Base-by-base conservation (phyloP, 2,113 vertebrate genomes). In the Terrapene triunguis region DNA sequence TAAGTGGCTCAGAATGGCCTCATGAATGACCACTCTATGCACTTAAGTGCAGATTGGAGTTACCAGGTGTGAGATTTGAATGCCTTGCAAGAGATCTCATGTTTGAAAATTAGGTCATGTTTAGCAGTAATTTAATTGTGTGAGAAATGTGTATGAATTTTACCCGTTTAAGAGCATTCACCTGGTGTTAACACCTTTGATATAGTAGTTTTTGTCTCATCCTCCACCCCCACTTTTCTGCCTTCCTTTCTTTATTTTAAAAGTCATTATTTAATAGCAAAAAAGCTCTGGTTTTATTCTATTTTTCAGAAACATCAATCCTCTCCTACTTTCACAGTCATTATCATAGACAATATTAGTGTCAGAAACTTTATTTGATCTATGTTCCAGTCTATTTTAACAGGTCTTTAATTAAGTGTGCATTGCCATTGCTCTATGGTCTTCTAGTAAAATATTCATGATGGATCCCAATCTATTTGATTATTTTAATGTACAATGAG, bases 31-130 rank as follows among this genome's bases (percentile, higher is more conserved):
- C 10, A 62, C 35, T 24, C 3, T 19, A 32, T 4, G 27, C 0
- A 42, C 80, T 84, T 76, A 79, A 72, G 59, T 24, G 13, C 44
- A 12, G 21, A 59, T 69, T 8, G 47, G 1, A 5, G 74, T 82
- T 92, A 80, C 53, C 38, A n/a, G 84, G 24, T 10, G 5, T 69
- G 10, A 10, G 4, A 82, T 89, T 88, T 89, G 25, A 57, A 11
- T 79, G 0, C n/a, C 8, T 35, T 74, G 0, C 7, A 81, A 65
- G 2, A 87, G 27, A 81, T 11, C 19, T 80, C 0, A 1, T 88
- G 2, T 54, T 55, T 87, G 48, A 88, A 96, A 85, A 84, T 69
- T 62, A 54, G 72, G 69, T 48, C 69, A 9, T 12, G 80, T 91
- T 93, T 80, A 89, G 0, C 0, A 59, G 13, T 87, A 47, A 87